phyloP scores from a whole-genome alignment of 2,888 invertebrate species.

The Aphodius granarius region DNA sequence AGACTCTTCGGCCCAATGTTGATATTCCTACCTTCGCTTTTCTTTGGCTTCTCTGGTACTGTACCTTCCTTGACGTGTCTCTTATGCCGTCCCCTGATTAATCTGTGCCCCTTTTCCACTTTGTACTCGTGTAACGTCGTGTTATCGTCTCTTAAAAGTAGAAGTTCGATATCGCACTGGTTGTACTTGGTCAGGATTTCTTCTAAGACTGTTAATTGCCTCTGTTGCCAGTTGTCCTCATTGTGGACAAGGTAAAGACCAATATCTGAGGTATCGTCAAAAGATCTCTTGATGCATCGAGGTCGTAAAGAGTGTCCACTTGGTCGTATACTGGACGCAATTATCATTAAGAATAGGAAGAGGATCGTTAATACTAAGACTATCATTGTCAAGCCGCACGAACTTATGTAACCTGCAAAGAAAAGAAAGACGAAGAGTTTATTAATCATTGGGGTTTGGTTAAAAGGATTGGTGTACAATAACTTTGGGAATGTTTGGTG shows the following conservation, averaged over 20 bases:
- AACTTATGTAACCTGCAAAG: slow-evolving; percentile 38
- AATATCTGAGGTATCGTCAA: slow-evolving; percentile 35
- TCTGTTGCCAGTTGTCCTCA: slow-evolving; percentile 39
- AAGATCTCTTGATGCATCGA: slow-evolving; percentile 29
- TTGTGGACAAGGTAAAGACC: slow-evolving; percentile 49
- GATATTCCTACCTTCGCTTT: slow-evolving; percentile 24
- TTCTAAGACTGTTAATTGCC: slow-evolving; percentile 44
- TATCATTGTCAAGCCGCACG: slow-evolving; percentile 34
- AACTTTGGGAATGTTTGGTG: no score
- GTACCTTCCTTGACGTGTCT: slow-evolving; percentile 21
- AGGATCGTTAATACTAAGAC: slow-evolving; percentile 30
- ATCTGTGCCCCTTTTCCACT: slow-evolving; percentile 9
- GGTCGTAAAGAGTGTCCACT: slow-evolving; percentile 24
- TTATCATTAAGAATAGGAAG: slow-evolving; percentile 29
- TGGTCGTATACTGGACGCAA: slow-evolving; percentile 32
- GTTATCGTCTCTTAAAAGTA: slow-evolving; percentile 37
- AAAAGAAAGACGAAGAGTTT: neutral
- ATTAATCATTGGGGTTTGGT: no score
- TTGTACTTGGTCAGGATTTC: slow-evolving; percentile 46
- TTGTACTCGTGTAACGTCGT: slow-evolving; percentile 8
- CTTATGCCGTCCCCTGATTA: slow-evolving; percentile 5
- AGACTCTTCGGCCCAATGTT: slow-evolving; percentile 33
- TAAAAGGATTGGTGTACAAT: neutral
- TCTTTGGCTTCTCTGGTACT: neutral
- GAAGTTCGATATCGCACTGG: slow-evolving; percentile 43